These are phyloP conservation scores for Climacteris rufus DNA, from an alignment of 2,113 vertebrate species.

Conservation along the genomic window DNA sequence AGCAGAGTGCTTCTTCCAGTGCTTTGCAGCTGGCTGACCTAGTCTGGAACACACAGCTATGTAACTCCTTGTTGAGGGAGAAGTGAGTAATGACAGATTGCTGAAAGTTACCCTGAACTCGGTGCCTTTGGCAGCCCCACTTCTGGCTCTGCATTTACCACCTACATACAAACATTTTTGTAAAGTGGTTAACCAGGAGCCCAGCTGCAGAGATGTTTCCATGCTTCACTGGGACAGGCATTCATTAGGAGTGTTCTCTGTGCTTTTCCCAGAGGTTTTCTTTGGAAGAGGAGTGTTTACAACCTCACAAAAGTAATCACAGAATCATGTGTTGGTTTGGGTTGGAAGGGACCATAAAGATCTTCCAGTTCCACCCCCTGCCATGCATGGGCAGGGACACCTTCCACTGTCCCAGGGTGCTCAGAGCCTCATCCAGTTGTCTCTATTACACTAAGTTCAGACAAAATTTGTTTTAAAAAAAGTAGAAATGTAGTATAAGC, in stretches of 20 bases:
- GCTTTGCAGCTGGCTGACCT: conserved; percentile 61
- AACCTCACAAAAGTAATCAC: neutral
- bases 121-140: conserved; percentile 55
- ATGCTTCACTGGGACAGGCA: conserved; percentile 29
- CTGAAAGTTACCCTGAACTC: conserved; percentile 64
- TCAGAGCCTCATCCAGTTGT: neutral
- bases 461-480: neutral
- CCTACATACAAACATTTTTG: conserved; percentile 73
- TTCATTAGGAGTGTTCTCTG: conserved; percentile 30
- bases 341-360: neutral
- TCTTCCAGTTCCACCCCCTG: neutral
- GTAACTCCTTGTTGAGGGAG: conserved; percentile 39
- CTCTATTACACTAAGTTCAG: neutral
- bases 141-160: conserved; percentile 65
- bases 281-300: neutral
- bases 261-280: neutral
- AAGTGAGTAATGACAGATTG: conserved; percentile 49
- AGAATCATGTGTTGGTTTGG: neutral
- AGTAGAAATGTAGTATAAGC: neutral
- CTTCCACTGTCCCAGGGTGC: neutral
- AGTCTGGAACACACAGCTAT: conserved; percentile 46
- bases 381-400: neutral
- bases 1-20: conserved; percentile 34
- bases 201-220: conserved; percentile 67
- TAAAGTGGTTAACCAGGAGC: conserved; percentile 72